phyloP scores from a whole-genome alignment of 2,113 vertebrate genomes.

The Oceanites oceanicus region DNA sequence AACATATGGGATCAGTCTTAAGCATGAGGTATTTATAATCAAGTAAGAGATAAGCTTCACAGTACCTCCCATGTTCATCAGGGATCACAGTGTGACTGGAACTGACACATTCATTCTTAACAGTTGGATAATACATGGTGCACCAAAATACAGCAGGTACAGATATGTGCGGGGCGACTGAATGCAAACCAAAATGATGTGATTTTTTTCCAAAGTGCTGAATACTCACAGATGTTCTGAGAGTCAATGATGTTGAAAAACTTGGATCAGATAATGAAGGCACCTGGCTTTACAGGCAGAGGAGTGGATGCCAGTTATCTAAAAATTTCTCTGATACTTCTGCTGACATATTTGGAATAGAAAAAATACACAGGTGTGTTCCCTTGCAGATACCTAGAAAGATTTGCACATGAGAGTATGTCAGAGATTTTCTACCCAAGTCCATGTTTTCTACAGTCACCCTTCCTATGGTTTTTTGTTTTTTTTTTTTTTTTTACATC shows the following conservation, averaged over 20 bases:
- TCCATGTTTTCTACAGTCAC: not conserved
- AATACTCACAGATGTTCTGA: not conserved
- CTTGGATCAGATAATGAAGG: not conserved
- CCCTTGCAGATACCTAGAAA: not conserved
- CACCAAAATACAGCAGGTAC: constrained; percentile 1
- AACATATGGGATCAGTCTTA: constrained; percentile 24
- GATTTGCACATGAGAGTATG: not conserved
- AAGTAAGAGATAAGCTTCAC: not conserved
- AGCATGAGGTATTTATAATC: constrained; percentile 20
- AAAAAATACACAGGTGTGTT: not conserved
- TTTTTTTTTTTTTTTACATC: not conserved
- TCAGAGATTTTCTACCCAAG: not conserved
- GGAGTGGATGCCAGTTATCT: not conserved
- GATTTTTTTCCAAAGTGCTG: not conserved
- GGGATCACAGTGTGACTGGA: not conserved
- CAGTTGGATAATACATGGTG: not conserved
- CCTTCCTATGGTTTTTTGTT: not conserved
- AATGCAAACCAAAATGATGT: not conserved
- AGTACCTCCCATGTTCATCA: not conserved
- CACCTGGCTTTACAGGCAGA: not conserved
- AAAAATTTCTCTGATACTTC: not conserved
- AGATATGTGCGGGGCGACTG: not conserved
- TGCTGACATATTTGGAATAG: not conserved
- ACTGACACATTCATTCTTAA: not conserved
- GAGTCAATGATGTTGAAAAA: not conserved